Conservation (phyloP, 2,797 vertebrate species). For the Lutjanus argentimaculatus region DNA sequence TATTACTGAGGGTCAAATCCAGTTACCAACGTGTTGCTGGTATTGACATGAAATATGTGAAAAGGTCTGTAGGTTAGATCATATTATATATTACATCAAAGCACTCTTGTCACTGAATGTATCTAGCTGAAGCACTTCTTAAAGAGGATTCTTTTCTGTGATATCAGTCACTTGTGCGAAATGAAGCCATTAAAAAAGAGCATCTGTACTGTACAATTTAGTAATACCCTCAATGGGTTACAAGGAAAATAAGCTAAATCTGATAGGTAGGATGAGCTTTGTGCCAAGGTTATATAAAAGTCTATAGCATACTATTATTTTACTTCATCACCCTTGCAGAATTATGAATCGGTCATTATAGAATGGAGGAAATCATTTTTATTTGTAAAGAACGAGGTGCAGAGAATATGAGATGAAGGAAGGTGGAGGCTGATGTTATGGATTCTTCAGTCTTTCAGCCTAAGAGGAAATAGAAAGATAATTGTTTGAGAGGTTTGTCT, state of each 20-base stretch:
- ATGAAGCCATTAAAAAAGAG: constrained; percentile 30
- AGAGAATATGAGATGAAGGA: background rate
- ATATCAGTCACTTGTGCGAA: constrained; percentile 24
- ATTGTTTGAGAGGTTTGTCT: constrained; percentile 28
- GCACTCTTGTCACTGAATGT: constrained; percentile 18
- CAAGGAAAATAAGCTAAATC: constrained; percentile 13
- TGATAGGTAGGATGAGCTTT: constrained; percentile 8
- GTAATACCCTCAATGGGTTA: background rate
- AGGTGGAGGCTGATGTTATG: background rate
- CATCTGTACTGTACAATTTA: background rate
- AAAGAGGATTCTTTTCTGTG: constrained; percentile 1
- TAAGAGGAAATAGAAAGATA: constrained; percentile 26
- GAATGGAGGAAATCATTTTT: background rate
- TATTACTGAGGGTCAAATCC: constrained; percentile 25
- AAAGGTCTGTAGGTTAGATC: constrained; percentile 32
- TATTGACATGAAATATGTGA: constrained; percentile 32
- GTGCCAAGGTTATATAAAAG: constrained; percentile 3
- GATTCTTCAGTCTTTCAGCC: constrained; percentile 11
- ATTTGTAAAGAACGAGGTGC: constrained; percentile 5
- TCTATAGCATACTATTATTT: background rate
- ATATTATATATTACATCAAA: constrained; percentile 29
- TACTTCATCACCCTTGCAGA: background rate
- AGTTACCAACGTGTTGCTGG: constrained; percentile 1
- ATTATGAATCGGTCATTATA: background rate
- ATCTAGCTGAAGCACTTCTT: constrained; percentile 5